Base-by-base conservation (phyloP, 2,888 invertebrate species). In the Ormia ochracea region DNA sequence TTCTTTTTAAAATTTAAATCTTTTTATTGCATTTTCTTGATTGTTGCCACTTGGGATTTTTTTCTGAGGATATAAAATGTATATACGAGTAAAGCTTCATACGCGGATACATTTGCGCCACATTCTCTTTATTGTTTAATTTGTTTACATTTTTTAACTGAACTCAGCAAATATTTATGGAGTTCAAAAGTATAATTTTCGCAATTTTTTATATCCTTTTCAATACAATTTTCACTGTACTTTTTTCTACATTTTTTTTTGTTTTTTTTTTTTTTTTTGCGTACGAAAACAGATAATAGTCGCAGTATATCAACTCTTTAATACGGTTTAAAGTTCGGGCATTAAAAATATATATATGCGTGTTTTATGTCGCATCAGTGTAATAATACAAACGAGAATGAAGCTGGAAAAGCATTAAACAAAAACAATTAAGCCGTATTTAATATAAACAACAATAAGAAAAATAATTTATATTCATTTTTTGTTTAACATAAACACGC, bases 321-420 rank as follows among this genome's bases (percentile, higher is more conserved):
- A 61, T 26, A 61, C 26, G 41, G 33, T 52, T 72, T 61, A 72
- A 72, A 21, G 38, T 70, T 59, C 31, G 17, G 19, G 31, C 31
- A 38, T 33, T 3, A 33, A 61, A 61, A 52, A 58, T 31, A 17
- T 48, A 7, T 10, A 31, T 17, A 17, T 21, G 12, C 23, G 9
- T 7, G 1, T 61, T 58, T 45, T 23, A 73, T 69, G 41, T 69
- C 56, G 63, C 68, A 69, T 50, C 56, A 65, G 41, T 50, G 28
- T 19, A 69, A 65, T 36, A 78, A 58, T 61, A 73, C 63, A 9
- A 73, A 68, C 54, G 28, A 61, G 56, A 3, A 33, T 73, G 58
- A 78, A 78, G 58, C 78, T 78, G 78, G 74, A 78, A 73, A 56
- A 78, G 74, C 63, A 73, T 50, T 68, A 26, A 73, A 63, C 41